Base-by-base conservation (phyloP, 2,888 invertebrate species). In the Fragum fragum region DNA sequence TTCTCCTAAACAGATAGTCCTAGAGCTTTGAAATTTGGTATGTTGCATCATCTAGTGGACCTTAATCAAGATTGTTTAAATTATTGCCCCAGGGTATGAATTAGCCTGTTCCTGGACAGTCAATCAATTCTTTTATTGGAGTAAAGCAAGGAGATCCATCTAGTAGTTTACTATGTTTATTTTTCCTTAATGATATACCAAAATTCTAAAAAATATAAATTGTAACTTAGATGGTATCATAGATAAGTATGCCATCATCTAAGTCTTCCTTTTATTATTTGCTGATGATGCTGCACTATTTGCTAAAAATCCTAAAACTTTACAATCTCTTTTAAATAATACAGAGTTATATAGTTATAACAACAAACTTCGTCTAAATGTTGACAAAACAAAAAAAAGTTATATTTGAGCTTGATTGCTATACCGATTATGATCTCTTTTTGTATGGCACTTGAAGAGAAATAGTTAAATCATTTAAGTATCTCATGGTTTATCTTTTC, bases 81-180 rank as follows among this genome's bases (percentile, higher is more conserved):
- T n/a, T n/a, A n/a, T n/a, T n/a, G n/a, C n/a, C n/a, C n/a, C n/a
- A n/a, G n/a, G n/a, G n/a, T n/a, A n/a, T n/a, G n/a, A n/a, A n/a
- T n/a, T n/a, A n/a, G n/a, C n/a, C n/a, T n/a, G n/a, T n/a, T n/a
- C n/a, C n/a, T n/a, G n/a, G n/a, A 7, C 21, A 36, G 0, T 52
- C 70, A 42, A 73, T 81, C 47, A 42, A 14, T 21, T 81, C 81
- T 26, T 23, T 66, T 61, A 61, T 77, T 21, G 77, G n/a, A n/a
- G n/a, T 70, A 53, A 81, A 81, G 70, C 81, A 81, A 47, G 76
- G 81, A 16, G 77, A 77, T 32, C 76, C 73, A 5, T 73, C 70
- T n/a, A 73, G 72, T 9, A 73, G 57, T 18, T 29, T 76, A 16
- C 26, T 73, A n/a, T 76, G 63, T 63, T 32, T n/a, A n/a, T n/a